A percentile compares a stretch with the other conserved stretches of the same genome.
These are phyloP conservation scores for Micrastur ruficollis DNA, from an alignment of 2,797 vertebrate genomes.

Conservation along the genomic window DNA sequence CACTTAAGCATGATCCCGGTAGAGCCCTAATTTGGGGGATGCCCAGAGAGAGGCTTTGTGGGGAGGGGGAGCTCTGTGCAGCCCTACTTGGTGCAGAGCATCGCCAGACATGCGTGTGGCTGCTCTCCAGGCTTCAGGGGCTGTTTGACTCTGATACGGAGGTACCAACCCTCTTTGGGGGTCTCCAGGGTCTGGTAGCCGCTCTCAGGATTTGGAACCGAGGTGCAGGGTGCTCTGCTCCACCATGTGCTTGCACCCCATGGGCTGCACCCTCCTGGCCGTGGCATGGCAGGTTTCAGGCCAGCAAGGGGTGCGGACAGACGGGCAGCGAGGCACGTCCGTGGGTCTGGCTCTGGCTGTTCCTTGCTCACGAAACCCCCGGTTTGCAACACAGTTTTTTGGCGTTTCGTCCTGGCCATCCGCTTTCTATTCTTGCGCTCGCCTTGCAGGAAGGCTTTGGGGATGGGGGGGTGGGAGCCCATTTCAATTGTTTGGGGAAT, in stretches of 20 bases:
- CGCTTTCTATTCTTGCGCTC: not conserved
- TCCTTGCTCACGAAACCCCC: not conserved
- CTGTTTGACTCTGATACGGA: not conserved
- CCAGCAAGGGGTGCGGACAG: fast-evolving
- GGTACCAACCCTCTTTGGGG: fast-evolving
- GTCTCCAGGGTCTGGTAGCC: fast-evolving
- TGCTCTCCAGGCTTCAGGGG: not conserved
- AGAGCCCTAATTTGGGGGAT: not conserved
- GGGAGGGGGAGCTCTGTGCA: fast-evolving
- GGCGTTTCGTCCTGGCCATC: not conserved
- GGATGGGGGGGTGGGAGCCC: not conserved
- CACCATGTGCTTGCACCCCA: fast-evolving
- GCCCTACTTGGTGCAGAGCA: fast-evolving
- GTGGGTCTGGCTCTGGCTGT: fast-evolving
- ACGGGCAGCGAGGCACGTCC: fast-evolving
- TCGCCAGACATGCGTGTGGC: fast-evolving
- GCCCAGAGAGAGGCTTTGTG: not conserved
- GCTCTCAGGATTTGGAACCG: fast-evolving
- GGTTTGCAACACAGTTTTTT: not conserved
- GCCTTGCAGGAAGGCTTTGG: not conserved
- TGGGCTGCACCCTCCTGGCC: not conserved
- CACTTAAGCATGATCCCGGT: fast-evolving
- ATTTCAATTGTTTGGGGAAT: constrained; percentile 29
- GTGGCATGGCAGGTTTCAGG: fast-evolving
- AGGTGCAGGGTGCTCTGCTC: not conserved